Evolutionary conservation across 2,797 vertebrate species (phyloP).

Genomic region (Pterois miles): DNA sequence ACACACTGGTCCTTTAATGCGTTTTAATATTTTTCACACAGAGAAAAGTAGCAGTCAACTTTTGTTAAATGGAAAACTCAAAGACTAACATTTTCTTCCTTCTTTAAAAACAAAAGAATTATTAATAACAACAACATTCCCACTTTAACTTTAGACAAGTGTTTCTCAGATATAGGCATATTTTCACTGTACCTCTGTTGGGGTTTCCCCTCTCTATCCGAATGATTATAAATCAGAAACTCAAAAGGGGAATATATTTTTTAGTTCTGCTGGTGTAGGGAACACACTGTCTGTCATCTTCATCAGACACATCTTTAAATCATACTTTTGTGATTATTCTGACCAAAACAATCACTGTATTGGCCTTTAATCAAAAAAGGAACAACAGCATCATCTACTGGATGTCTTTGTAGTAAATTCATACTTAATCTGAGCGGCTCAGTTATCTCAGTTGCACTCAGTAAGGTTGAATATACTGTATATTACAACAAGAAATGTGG

Average conservation of each 20-base stretch:
- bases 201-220: no score
- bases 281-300: background rate
- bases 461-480: background rate
- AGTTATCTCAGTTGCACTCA: background rate
- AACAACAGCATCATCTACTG: conserved; percentile 24
- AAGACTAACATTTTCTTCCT: background rate
- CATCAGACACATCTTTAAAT: background rate
- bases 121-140: background rate
- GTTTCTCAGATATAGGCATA: background rate
- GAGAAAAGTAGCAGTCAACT: background rate
- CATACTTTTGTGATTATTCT: background rate
- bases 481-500: no score
- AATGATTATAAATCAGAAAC: no score
- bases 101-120: background rate
- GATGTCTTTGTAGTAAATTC: background rate
- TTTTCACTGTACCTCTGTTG: no score
- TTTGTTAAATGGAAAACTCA: background rate
- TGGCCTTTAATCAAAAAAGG: background rate
- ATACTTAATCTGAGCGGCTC: background rate
- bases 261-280: no score
- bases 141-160: background rate
- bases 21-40: no score
- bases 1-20: no score
- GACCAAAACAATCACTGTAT: background rate
- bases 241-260: no score